Evolutionary conservation across 2,888 invertebrate genomes (phyloP), one percentile per base, ranked within the genome.

Genomic region (Isoperla grammatica): DNA sequence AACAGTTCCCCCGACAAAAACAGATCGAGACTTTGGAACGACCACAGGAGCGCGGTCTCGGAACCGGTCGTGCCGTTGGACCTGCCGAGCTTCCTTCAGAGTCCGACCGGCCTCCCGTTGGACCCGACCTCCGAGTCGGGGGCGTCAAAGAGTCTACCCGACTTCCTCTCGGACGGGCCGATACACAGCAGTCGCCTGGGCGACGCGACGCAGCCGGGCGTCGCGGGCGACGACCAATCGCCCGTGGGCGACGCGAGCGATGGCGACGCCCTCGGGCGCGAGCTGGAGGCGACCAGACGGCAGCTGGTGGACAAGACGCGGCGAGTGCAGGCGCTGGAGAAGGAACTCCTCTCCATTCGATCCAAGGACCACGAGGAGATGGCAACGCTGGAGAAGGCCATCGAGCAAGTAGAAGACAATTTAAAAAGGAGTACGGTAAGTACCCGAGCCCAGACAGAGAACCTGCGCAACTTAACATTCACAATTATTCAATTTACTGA

Each of bases 121-220:
- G 60, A 60, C 22, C 42, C 43, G 12, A 59, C 57, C 20, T 22
- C 15, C 20, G 63, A 63, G 53, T 56, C 57, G n/a, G 63, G 61
- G 2, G 75, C 77, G 39, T 77, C 79, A 53, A 80, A 82, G 71
- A 79, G 81, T 65, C 73, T 87, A 63, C 87, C 87, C 1, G 87
- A 87, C 68, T 87, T 87, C 70, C 76, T 87, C 29, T 84, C 85
- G 1, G 87, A 87, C 68, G 86, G 86, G 4, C 85, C 86, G 17
- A 78, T 79, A 65, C 72, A 74, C 39, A 74, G 83, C 77, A 67
- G 54, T 22, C 59, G 42, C 13, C 61, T 42, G 20, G 17, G 22
- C 56, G 43, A 42, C 19, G 45, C 19, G 11, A 15, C 19, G 11
- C 45, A 45, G 19, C 46, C 22, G 20, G 29, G 29, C 4, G 5